A percentile compares a stretch with the other conserved stretches of the same genome.
Evolutionary conservation across 2,888 invertebrate species (phyloP).

Genomic region (Aporophyla lueneburgensis): DNA sequence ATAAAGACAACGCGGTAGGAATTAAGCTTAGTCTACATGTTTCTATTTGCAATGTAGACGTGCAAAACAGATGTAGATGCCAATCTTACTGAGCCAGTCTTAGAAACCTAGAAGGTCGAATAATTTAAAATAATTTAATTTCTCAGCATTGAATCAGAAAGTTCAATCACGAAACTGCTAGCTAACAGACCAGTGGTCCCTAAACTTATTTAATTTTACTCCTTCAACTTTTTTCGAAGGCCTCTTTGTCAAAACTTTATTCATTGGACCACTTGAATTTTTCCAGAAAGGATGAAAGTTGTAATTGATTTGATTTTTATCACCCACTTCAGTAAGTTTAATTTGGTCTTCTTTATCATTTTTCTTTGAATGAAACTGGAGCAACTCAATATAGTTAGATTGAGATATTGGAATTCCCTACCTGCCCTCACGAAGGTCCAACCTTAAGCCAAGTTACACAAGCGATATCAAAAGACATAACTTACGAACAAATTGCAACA

Average conservation of each 20-base stretch:
- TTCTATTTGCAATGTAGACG: slow-evolving; percentile 26
- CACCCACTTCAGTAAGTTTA: slow-evolving; percentile 39
- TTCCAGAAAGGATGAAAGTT: slow-evolving; percentile 58
- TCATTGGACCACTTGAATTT: slow-evolving; percentile 60
- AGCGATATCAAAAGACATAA: slow-evolving; percentile 58
- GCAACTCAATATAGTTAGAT: background rate
- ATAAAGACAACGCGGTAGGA: slow-evolving; percentile 6
- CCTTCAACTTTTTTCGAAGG: slow-evolving; percentile 58
- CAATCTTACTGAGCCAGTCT: slow-evolving; percentile 33
- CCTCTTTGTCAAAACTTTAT: slow-evolving; percentile 64
- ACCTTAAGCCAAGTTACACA: slow-evolving; percentile 34
- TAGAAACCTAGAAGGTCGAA: slow-evolving; percentile 31
- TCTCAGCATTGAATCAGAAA: slow-evolving; percentile 62
- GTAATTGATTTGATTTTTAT: slow-evolving; percentile 63
- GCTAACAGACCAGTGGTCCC: slow-evolving; percentile 53
- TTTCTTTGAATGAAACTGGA: slow-evolving; percentile 7
- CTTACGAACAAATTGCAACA: slow-evolving; percentile 63
- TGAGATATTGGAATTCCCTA: slow-evolving; percentile 24
- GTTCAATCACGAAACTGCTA: slow-evolving; percentile 65
- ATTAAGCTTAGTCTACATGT: slow-evolving; percentile 6
- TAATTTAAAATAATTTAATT: slow-evolving; percentile 60
- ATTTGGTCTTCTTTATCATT: slow-evolving; percentile 19
- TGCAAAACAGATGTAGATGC: slow-evolving; percentile 45
- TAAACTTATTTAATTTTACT: slow-evolving; percentile 64
- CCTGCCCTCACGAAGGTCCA: background rate